Conservation (phyloP, 2,113 vertebrate genomes). For the Erinaceus europaeus region DNA sequence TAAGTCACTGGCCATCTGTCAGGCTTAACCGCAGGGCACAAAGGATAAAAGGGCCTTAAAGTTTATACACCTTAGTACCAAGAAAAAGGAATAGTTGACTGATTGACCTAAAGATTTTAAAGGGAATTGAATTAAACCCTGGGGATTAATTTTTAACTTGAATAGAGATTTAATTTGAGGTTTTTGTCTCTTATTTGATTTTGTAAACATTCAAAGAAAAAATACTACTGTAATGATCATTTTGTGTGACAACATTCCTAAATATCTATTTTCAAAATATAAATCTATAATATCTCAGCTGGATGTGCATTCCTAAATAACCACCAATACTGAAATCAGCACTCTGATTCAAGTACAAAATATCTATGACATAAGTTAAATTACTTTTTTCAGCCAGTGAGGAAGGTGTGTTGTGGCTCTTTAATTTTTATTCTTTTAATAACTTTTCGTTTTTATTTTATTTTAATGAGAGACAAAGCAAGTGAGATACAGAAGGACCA, state of each 20-base stretch:
- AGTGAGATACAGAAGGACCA: too few species aligned
- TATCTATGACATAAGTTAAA: too few species aligned
- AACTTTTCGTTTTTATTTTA: too few species aligned
- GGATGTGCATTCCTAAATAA: background rate
- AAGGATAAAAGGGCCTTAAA: background rate
- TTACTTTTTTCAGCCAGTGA: too few species aligned
- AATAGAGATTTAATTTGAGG: slow-evolving; percentile 16
- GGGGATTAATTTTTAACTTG: background rate
- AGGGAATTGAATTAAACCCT: too few species aligned
- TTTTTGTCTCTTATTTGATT: slow-evolving; percentile 22
- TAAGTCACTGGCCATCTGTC: slow-evolving; percentile 7
- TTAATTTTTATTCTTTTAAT: background rate
- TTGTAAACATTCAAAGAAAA: slow-evolving; percentile 32
- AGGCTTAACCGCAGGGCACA: background rate
- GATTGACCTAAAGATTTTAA: background rate
- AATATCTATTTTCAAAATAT: slow-evolving; percentile 6
- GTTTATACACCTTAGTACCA: background rate
- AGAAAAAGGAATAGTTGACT: background rate
- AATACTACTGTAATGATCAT: background rate
- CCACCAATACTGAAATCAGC: background rate
- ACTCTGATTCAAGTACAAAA: background rate
- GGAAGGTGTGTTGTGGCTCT: too few species aligned
- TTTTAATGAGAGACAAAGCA: too few species aligned
- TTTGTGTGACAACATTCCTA: background rate
- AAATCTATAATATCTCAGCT: background rate